Conservation (phyloP, 2,888 invertebrate genomes). For the Erynnis tages region DNA sequence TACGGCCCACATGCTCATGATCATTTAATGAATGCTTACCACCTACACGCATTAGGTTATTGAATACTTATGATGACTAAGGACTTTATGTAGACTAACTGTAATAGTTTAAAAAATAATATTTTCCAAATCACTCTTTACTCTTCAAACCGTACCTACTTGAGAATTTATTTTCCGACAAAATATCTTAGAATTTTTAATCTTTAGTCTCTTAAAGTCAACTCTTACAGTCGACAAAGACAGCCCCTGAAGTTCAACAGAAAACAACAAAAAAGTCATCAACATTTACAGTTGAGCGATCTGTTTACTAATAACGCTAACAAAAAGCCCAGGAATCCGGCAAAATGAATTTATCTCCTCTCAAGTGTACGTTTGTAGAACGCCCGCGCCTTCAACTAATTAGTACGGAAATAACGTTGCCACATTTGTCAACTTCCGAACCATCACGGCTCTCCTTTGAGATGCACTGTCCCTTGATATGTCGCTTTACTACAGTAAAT, state of each 20-base stretch:
- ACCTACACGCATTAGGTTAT: neutral
- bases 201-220: no score
- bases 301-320: slow-evolving; percentile 19
- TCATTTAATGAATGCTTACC: neutral
- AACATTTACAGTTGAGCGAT: neutral
- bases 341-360: slow-evolving; percentile 52
- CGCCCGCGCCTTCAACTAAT: slow-evolving; percentile 71
- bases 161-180: no score
- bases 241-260: neutral
- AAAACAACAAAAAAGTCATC: slow-evolving; percentile 14
- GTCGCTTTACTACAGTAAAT: slow-evolving; percentile 60
- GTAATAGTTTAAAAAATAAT: no score
- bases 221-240: no score
- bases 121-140: no score
- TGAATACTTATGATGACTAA: neutral
- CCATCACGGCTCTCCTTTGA: slow-evolving; percentile 72
- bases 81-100: no score
- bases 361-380: slow-evolving; percentile 47
- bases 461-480: slow-evolving; percentile 46
- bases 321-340: slow-evolving; percentile 36
- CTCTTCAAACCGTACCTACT: no score
- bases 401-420: slow-evolving; percentile 77
- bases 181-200: no score
- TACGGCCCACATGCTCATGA: neutral
- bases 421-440: slow-evolving; percentile 80